phyloP scores from a whole-genome alignment of 2,797 vertebrate species.

The Emydoidea blandingii region DNA sequence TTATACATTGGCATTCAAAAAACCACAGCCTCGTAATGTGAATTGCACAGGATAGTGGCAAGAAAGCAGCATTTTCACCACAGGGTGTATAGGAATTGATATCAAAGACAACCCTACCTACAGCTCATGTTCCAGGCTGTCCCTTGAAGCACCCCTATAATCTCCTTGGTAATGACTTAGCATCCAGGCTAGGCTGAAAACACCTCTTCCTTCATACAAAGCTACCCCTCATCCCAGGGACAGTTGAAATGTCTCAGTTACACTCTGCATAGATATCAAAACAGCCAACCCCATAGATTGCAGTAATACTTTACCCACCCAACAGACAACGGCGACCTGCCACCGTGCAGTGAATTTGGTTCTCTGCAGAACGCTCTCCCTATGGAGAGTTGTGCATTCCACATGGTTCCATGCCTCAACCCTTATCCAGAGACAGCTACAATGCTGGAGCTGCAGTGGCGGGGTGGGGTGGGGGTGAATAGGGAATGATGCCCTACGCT shows the following conservation, averaged over 20 bases:
- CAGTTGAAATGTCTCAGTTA: background rate
- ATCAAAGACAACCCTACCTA: background rate
- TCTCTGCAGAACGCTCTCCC: background rate
- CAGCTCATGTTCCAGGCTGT: background rate
- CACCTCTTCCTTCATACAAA: background rate
- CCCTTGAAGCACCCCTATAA: background rate
- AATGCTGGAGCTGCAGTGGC: background rate
- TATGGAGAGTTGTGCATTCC: background rate
- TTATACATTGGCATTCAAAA: slow-evolving; percentile 20
- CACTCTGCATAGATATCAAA: background rate
- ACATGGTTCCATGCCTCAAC: background rate
- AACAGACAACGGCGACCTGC: background rate
- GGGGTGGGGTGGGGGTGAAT: background rate
- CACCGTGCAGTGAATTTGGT: background rate
- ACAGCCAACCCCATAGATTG: background rate
- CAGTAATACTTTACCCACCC: background rate
- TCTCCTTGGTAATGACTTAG: background rate
- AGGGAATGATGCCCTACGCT: background rate
- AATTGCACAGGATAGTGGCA: background rate
- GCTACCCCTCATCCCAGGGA: no score
- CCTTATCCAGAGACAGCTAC: background rate
- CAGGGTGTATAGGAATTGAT: background rate
- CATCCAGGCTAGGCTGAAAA: background rate
- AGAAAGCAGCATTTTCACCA: background rate
- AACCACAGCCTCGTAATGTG: background rate